Percentiles rank a stretch among this genome's conserved stretches.
Evolutionary conservation across 92 coral and sea anemone genomes (phyloP).

Genomic region (Chrysogorgia sp.): DNA sequence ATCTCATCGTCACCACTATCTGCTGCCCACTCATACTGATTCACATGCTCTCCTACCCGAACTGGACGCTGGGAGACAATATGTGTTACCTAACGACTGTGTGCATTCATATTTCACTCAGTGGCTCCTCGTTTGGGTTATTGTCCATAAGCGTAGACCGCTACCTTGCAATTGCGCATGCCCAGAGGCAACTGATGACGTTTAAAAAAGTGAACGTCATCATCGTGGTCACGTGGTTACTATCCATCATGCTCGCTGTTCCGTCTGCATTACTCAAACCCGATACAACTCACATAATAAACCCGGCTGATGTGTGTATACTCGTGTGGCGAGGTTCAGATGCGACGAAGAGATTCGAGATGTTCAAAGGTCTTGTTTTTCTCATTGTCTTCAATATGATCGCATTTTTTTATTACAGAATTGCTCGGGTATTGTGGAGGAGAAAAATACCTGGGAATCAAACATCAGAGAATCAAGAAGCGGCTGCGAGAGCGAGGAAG

Average conservation of each 20-base stretch:
- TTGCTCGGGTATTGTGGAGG: conserved; percentile 22
- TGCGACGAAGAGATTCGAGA: conserved; percentile 21
- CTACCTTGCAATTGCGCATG: conserved; percentile 30
- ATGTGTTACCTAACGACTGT: conserved; percentile 19
- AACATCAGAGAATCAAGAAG: conserved; percentile 36
- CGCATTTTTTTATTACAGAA: conserved; percentile 34
- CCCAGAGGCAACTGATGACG: conserved; percentile 30
- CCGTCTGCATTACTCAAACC: conserved; percentile 16
- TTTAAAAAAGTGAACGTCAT: conserved; percentile 22
- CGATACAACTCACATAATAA: conserved; percentile 1
- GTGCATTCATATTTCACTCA: conserved; percentile 22
- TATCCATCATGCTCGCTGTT: conserved; percentile 33
- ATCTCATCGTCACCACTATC: conserved; percentile 17
- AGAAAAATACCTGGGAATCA: conserved; percentile 41
- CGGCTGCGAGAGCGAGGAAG: conserved; percentile 19
- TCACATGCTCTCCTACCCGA: conserved; percentile 28
- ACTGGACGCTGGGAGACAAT: conserved; percentile 15
- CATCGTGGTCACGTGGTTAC: conserved; percentile 20
- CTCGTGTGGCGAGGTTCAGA: conserved; percentile 26
- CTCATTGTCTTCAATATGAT: background rate
- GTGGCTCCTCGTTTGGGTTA: conserved; percentile 12
- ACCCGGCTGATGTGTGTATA: conserved; percentile 20
- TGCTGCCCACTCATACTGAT: conserved; percentile 14
- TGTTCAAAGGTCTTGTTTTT: conserved; percentile 23
- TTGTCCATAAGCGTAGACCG: conserved; percentile 36